Evolutionary conservation across 2,888 invertebrate species (phyloP).

Genomic region (Drosophila seclusa): DNA sequence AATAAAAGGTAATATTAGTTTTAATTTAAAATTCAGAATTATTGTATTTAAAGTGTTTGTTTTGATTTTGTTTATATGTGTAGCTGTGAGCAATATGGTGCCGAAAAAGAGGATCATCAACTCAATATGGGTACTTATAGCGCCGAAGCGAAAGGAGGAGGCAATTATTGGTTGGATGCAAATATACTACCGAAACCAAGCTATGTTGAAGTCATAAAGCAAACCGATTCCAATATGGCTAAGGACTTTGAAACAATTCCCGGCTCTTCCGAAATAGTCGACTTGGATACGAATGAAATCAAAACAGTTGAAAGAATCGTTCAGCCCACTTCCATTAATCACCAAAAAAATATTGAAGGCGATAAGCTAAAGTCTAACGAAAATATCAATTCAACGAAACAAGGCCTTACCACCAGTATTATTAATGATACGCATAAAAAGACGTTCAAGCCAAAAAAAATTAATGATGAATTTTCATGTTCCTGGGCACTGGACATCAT

Average conservation of each 20-base stretch:
- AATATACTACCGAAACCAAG: constrained; percentile 73
- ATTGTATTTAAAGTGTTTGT: neutral
- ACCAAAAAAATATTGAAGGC: constrained; percentile 36
- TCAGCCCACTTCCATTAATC: constrained; percentile 51
- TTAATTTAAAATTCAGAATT: neutral
- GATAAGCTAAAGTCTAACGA: constrained; percentile 38
- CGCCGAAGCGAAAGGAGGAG: constrained; percentile 44
- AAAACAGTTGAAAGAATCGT: constrained; percentile 83
- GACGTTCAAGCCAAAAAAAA: constrained; percentile 86
- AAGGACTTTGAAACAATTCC: constrained; percentile 73
- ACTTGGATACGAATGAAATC: constrained; percentile 85
- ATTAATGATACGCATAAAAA: constrained; percentile 83
- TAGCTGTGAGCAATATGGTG: constrained; percentile 40
- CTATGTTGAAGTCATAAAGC: constrained; percentile 79
- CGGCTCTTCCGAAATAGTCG: constrained; percentile 83
- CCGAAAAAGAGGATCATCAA: constrained; percentile 64
- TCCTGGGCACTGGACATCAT: constrained; percentile 94
- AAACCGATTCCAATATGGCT: constrained; percentile 51
- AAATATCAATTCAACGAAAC: constrained; percentile 35
- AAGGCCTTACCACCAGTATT: constrained; percentile 40
- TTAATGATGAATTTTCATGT: constrained; percentile 92
- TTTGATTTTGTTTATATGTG: neutral
- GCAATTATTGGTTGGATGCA: constrained; percentile 76
- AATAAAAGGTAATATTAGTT: constrained; percentile 53
- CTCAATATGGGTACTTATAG: constrained; percentile 47